Evolutionary conservation across 64 coral and sea anemone genomes (phyloP), one percentile per base, ranked within the genome.

Genomic region (Dendronephthya gigantea): DNA sequence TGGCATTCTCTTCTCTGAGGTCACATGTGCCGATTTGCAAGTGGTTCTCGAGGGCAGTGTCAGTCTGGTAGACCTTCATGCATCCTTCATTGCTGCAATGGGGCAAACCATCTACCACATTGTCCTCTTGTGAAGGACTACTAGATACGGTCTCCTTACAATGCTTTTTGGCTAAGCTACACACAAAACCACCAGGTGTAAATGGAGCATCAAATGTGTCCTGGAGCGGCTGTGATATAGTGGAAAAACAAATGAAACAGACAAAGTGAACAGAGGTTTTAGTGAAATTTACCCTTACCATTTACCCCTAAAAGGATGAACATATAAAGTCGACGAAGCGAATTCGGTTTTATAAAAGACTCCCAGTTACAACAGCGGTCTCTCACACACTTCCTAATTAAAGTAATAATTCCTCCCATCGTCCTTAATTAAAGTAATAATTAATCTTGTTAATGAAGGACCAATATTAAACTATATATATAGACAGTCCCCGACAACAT

Each of bases 1-100:
- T 66, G 58, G 58, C 58, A 66, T 66, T 66, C 58, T 66, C 58
- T 30, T 66, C 58, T 66, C 29, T 66, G 41, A 86, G 83, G 40
- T 89, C 65, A 83, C 92, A 94, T 83, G 84, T 90, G 7, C 89
- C 92, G 39, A 85, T 85, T 19, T 49, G 7, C 16, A 88, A 28
- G 83, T 88, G 92, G 34, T 90, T 84, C 34, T 90, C 86, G 51
- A 90, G 47, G 47, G 84, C 85, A 19, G 39, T 48, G 82, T 84
- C 83, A 65, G 35, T 27, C 35, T 81, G 74, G 50, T 91, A 91
- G 7, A 91, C 76, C 52, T 83, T 82, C 50, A 40, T 83, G 87
- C 87, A 89, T 83, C 87, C 87, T 51, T 89, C 56, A 30, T 89
- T 89, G 23, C 48, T 76, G 87, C 87, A 89, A 19, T 83, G 87